Conservation (phyloP, 2,113 vertebrate species). For the Halcyon senegalensis region DNA sequence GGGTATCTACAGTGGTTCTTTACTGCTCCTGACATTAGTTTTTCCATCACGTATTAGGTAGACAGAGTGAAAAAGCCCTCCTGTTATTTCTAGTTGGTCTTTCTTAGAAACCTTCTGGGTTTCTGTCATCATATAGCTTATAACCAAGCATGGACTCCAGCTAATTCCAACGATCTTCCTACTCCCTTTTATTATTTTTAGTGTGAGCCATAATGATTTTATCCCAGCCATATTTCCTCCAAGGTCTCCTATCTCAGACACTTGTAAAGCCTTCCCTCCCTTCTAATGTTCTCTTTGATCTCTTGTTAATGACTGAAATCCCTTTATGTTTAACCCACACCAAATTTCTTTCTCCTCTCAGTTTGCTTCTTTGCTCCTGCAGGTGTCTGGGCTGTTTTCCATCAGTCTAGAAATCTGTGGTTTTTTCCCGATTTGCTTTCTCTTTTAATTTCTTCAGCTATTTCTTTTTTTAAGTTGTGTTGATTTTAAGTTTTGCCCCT, state of each 20-base stretch:
- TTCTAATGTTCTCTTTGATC: constrained; percentile 77
- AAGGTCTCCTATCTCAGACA: constrained; percentile 75
- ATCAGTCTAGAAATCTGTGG: background rate
- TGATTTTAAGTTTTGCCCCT: background rate
- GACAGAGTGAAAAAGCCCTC: background rate
- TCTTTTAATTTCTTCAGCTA: background rate
- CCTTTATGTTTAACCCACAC: constrained; percentile 52
- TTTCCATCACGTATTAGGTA: background rate
- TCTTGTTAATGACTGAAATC: constrained; percentile 75
- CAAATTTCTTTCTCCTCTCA: constrained; percentile 64
- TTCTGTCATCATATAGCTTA: constrained; percentile 44
- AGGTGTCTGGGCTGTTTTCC: constrained; percentile 40
- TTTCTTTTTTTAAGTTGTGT: background rate
- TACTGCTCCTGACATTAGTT: background rate
- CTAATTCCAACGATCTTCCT: constrained; percentile 40
- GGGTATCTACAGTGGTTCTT: background rate
- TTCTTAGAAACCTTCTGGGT: constrained; percentile 32
- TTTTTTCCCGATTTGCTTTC: background rate
- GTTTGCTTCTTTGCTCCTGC: background rate
- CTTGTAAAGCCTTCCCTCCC: constrained; percentile 75
- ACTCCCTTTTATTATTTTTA: constrained; percentile 75
- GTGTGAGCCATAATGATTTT: constrained; percentile 71
- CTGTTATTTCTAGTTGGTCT: background rate
- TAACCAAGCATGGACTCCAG: background rate
- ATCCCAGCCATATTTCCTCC: constrained; percentile 72